Conservation (phyloP, 2,113 vertebrate species). For the Rhodinocichla rosea region DNA sequence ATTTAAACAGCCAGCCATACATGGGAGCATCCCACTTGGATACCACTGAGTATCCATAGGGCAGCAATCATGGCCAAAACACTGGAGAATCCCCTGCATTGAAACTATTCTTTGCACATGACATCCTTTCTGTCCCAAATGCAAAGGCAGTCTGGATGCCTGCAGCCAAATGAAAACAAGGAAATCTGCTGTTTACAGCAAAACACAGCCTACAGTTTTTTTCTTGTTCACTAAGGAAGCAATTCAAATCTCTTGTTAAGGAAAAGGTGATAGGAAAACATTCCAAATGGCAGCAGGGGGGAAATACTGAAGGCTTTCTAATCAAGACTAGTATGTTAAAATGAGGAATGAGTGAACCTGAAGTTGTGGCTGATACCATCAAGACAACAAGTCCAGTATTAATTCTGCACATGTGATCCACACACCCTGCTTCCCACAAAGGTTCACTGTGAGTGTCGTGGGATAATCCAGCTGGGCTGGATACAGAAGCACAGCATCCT, state of each 20-base stretch:
- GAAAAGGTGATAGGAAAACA: conserved; percentile 27
- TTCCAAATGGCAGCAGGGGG: background rate
- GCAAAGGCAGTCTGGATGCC: conserved; percentile 13
- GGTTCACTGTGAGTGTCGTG: rapidly evolving
- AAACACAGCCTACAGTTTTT: conserved; percentile 12
- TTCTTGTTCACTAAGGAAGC: background rate
- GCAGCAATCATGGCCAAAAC: background rate
- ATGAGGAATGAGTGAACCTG: background rate
- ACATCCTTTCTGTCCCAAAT: background rate
- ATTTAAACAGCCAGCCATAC: background rate
- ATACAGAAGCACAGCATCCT: background rate
- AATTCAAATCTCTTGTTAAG: background rate
- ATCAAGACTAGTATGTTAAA: background rate
- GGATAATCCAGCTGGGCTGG: background rate
- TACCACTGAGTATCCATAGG: background rate
- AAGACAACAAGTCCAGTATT: background rate
- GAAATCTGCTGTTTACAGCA: conserved; percentile 57
- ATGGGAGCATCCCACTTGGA: background rate
- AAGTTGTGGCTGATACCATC: background rate
- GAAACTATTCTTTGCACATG: background rate
- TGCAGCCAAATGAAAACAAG: conserved; percentile 14
- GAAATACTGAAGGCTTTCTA: background rate
- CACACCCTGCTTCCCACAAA: rapidly evolving
- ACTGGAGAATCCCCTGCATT: background rate
- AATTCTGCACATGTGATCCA: background rate